Conservation (phyloP, 2,888 invertebrate species). For the Isotomurus palustris region DNA sequence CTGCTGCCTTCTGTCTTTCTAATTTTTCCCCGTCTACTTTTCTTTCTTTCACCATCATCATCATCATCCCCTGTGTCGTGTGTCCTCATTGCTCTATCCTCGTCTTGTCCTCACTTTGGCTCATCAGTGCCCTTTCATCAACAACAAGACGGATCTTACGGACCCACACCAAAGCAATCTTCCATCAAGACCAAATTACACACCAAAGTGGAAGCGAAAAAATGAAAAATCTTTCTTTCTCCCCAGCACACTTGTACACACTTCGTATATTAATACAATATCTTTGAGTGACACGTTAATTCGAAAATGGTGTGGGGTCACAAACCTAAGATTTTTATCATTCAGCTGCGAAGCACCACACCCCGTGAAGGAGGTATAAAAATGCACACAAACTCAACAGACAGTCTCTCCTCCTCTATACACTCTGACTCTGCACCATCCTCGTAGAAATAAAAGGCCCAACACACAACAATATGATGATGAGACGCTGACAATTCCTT, state of each 20-base stretch:
- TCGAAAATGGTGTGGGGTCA: constrained; percentile 26
- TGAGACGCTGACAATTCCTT: constrained; percentile 3
- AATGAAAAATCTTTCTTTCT: neutral
- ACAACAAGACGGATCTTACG: neutral
- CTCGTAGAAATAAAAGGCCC: neutral
- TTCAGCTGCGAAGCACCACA: no score
- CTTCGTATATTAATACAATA: no score
- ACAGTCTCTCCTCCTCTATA: neutral
- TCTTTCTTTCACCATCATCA: neutral
- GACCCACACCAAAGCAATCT: neutral
- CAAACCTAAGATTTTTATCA: constrained; percentile 17
- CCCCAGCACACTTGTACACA: no score
- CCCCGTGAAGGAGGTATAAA: neutral
- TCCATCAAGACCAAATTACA: neutral
- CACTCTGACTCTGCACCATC: neutral
- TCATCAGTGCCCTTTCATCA: constrained; percentile 1
- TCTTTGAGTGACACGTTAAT: constrained; percentile 30
- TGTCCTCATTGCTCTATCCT: neutral
- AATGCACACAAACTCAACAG: neutral
- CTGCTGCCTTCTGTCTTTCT: constrained; percentile 1
- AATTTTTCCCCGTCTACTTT: constrained; percentile 5
- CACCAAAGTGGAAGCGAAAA: neutral
- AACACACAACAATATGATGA: neutral
- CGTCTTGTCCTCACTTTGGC: no score
- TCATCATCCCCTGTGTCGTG: neutral